Evolutionary conservation across 2,888 invertebrate genomes (phyloP).

Genomic region (Hylaea fasciaria): DNA sequence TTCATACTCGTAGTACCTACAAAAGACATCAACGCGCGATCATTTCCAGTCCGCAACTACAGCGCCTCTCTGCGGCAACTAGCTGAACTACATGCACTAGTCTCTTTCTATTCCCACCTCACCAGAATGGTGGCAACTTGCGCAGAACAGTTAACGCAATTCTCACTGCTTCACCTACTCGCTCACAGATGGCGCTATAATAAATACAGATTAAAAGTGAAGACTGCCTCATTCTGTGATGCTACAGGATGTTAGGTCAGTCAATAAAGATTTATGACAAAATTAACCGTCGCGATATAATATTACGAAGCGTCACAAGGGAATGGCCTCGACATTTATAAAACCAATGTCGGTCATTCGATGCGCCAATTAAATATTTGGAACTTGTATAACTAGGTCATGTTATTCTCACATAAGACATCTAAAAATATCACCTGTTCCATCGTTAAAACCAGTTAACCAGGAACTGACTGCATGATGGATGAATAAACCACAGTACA

Average conservation of each 20-base stretch:
- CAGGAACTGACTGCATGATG: background rate
- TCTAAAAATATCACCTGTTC: constrained; percentile 17
- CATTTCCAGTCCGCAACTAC: accelerated
- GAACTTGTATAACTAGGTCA: constrained; percentile 11
- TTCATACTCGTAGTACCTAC: constrained; percentile 41
- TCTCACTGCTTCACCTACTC: constrained; percentile 42
- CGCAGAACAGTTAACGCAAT: background rate
- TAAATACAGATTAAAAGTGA: background rate
- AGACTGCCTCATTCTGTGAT: background rate
- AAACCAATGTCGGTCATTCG: constrained; percentile 31
- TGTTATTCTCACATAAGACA: background rate
- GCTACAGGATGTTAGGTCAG: background rate
- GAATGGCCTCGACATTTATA: constrained; percentile 45
- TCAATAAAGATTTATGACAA: constrained; percentile 9
- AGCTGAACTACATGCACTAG: constrained; percentile 35
- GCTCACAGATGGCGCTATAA: constrained; percentile 55
- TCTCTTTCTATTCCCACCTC: background rate
- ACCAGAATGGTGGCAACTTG: background rate
- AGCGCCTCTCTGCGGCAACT: constrained; percentile 44
- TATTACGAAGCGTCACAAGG: constrained; percentile 27
- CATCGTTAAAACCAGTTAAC: constrained; percentile 9
- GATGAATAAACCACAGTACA: too few species aligned
- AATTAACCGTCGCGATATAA: constrained; percentile 3
- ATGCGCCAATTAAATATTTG: constrained; percentile 18
- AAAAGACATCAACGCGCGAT: constrained; percentile 68